These are phyloP conservation scores for Piaya cayana DNA, from an alignment of 2,113 vertebrate genomes.

Conservation along the genomic window DNA sequence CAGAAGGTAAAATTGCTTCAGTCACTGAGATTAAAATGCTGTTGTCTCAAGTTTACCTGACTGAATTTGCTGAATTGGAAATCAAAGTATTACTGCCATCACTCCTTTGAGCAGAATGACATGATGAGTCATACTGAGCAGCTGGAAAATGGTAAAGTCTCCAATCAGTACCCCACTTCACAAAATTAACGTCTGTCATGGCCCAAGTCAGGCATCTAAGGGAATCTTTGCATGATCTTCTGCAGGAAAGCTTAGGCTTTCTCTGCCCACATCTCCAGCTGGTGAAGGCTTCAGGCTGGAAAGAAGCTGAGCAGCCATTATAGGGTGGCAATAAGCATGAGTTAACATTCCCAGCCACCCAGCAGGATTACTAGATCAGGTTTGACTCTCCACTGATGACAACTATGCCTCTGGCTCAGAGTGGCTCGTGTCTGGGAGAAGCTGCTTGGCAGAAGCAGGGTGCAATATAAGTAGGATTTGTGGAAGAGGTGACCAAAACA, in stretches of 20 bases:
- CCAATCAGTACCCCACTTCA: accelerated
- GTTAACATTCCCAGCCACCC: background rate
- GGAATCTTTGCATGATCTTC: background rate
- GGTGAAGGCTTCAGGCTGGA: background rate
- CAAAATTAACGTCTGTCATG: background rate
- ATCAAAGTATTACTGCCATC: background rate
- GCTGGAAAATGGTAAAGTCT: background rate
- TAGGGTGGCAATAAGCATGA: background rate
- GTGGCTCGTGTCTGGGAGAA: background rate
- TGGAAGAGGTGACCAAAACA: background rate
- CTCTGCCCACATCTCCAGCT: background rate
- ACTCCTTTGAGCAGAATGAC: background rate
- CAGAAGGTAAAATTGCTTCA: background rate
- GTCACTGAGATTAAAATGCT: background rate
- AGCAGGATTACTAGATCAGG: background rate
- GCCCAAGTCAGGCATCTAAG: accelerated
- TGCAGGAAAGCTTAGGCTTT: background rate
- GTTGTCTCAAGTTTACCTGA: background rate
- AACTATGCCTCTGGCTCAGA: background rate
- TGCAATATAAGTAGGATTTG: too few relatives aligned
- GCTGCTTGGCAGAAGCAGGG: background rate
- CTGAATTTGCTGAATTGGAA: background rate
- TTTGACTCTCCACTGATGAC: background rate
- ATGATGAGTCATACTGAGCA: background rate
- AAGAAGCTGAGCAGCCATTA: background rate